phyloP scores from a whole-genome alignment of 2,888 invertebrate genomes.

The Parelbella ahira region DNA sequence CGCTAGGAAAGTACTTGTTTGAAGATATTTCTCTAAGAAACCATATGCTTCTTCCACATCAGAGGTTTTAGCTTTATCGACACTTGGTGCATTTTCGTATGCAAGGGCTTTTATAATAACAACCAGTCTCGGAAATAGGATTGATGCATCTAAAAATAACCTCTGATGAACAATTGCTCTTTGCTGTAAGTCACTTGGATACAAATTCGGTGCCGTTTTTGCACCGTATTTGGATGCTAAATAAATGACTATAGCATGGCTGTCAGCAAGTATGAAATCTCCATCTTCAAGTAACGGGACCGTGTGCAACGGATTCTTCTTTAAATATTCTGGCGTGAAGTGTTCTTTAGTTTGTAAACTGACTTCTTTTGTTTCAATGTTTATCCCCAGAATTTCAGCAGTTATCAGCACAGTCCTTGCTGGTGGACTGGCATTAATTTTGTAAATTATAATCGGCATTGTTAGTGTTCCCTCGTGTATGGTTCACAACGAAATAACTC shows the following conservation, averaged over 20 bases:
- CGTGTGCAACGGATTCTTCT: constrained; percentile 45
- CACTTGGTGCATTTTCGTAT: constrained; percentile 28
- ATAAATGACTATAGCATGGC: constrained; percentile 48
- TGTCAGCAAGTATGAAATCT: constrained; percentile 43
- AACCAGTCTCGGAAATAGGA: constrained; percentile 36
- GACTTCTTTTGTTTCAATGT: constrained; percentile 35
- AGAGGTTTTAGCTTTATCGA: constrained; percentile 31
- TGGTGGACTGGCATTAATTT: constrained; percentile 39
- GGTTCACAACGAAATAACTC: neutral
- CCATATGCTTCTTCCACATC: constrained; percentile 39
- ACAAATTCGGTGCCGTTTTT: constrained; percentile 38
- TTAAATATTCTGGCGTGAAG: constrained; percentile 38
- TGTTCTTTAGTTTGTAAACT: constrained; percentile 34
- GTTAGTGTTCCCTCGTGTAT: neutral
- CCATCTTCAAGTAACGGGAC: constrained; percentile 48
- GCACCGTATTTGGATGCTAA: constrained; percentile 48
- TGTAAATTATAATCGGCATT: constrained; percentile 11
- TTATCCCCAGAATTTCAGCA: constrained; percentile 39
- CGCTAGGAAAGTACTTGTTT: constrained; percentile 37
- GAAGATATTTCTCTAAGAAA: constrained; percentile 43
- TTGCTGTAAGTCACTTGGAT: constrained; percentile 40
- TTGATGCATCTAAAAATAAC: constrained; percentile 40
- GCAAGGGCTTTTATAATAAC: constrained; percentile 26
- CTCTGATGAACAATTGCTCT: constrained; percentile 43
- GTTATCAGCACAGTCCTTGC: constrained; percentile 42